Base-by-base conservation (phyloP, 2,888 invertebrate species). In the Drosophila nr. fundita region DNA sequence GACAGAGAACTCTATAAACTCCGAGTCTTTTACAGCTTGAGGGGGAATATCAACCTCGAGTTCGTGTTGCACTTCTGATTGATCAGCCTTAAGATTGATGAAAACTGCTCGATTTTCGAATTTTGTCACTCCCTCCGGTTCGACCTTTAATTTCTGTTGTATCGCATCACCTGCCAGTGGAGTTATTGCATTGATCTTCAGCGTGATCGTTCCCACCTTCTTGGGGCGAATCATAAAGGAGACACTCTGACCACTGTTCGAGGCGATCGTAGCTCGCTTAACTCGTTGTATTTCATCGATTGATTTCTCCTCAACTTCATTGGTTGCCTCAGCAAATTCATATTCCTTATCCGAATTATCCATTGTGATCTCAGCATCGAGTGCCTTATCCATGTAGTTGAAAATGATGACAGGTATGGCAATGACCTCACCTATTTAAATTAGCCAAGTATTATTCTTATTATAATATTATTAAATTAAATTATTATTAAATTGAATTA, bases 391-490 rank as follows among this genome's bases (percentile, higher is more conserved):
- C 93, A 97, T 94, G 87, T 98, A 97, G 92, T 98, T 99, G 92
- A 97, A 97, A 11, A 99, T 95, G 3, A 97, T 96, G 15, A 97
- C 96, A 54, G 98, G 97, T 61, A 98, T 95, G 0, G 98, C 96
- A 63, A 99, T 95, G 11, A 97, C 96, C 94, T 99, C 99, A 30
- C 98, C 98, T 92, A 93, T 18, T 58, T 3, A 2, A 27, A 48
- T 24, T 13, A n/a, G 15, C 10, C 21, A n/a, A 15, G 0, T 18
- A 34, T 34, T 40, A 38, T 45, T 7, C 13, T 7, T 7, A 21
- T 10, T 15, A 45, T 21, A 13, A 45, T 45, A 45, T 13, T 13
- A 10, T 10, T n/a, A n/a, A n/a, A n/a, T n/a, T n/a, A n/a, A n/a
- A n/a, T n/a, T n/a, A n/a, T n/a, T n/a, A n/a, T n/a, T n/a, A n/a